These are phyloP conservation scores for Pseudococcus longispinus DNA, from an alignment of 2,888 invertebrate genomes.

Conservation along the genomic window DNA sequence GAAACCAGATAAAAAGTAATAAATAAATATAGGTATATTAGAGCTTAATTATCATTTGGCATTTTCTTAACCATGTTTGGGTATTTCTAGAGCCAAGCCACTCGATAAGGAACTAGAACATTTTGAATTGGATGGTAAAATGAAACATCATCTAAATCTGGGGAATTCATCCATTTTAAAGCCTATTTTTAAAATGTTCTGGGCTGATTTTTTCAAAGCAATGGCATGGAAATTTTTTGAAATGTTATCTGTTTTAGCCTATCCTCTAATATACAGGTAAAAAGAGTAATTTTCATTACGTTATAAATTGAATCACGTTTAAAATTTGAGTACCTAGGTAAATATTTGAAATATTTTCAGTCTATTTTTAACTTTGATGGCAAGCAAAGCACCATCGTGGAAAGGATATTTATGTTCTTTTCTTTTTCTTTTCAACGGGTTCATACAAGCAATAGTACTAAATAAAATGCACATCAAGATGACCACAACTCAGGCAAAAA, in stretches of 20 bases:
- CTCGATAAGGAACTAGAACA: background rate
- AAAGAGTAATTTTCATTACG: no score
- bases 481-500: background rate
- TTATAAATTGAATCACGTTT: no score
- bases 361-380: background rate
- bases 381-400: background rate
- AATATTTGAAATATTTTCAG: background rate
- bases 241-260: background rate
- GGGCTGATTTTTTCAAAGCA: background rate
- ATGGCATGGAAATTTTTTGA: background rate
- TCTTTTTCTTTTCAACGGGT: background rate
- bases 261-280: constrained; percentile 9
- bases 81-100: background rate
- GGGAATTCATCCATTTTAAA: background rate
- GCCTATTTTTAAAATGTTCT: background rate
- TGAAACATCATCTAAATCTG: no score
- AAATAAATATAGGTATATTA: background rate
- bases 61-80: background rate
- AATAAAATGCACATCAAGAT: constrained; percentile 23
- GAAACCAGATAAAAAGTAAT: background rate
- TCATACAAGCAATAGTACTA: background rate
- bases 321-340: no score
- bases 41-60: background rate
- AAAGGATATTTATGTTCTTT: constrained; percentile 17
- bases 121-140: background rate